Base-by-base conservation (phyloP, 2,797 vertebrate species). In the Emydoidea blandingii region DNA sequence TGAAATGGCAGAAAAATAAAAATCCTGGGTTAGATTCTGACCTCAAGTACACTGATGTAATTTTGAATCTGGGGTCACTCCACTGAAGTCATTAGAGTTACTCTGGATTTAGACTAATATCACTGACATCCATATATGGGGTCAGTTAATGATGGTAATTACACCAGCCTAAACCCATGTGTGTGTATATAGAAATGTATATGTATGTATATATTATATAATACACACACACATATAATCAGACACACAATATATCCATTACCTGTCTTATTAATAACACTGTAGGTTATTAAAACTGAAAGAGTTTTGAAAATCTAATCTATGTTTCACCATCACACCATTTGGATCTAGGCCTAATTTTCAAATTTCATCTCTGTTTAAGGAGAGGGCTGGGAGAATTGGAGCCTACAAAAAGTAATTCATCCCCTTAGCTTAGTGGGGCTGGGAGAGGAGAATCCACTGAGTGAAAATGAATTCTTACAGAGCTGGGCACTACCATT, bases 361-460 rank as follows among this genome's bases (percentile, higher is more conserved):
- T 96, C 90, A 95, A 93, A 97, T 97, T 97, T 97, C 88, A 97
- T 97, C 97, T 97, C 97, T 96, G 96, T 96, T 96, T 97, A 96
- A 88, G 93, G 86, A 97, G 89, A 91, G 34, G 19, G 65, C 34
- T 37, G 65, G 34, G 34, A 95, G 96, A 97, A 97, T 97, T 95
- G 96, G 88, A 96, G 88, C 95, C 97, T 96, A 95, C 93, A 91
- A 94, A 97, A 97, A 90, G 83, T 57, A 97, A 93, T 94, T 49
- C 76, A 8, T 37, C 56, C 7, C 29, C 49, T 54, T 81, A 34
- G 74, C 41, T 96, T 90, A 92, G 74, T 83, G 44, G 68, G 59
- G 83, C 84, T 86, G 14, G 83, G 82, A 91, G 82, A 83, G 87
- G 90, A 91, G 83, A 91, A 37, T 86, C 85, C 86, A 91, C 65